phyloP scores from a whole-genome alignment of 2,113 vertebrate species.

The Andinoacara biseriatus region DNA sequence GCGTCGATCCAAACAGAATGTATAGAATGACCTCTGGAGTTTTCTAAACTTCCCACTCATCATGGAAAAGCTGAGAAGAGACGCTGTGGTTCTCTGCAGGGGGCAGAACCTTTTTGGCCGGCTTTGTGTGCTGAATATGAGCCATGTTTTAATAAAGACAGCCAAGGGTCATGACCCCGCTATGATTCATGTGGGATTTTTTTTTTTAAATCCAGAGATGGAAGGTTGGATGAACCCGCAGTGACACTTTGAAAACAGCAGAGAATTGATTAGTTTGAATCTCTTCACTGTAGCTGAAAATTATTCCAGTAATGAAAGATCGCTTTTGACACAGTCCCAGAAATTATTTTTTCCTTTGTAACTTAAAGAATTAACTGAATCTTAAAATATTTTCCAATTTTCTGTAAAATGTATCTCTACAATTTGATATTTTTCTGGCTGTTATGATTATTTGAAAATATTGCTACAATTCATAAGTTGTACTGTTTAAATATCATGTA shows the following conservation, averaged over 20 bases:
- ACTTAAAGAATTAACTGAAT: background rate
- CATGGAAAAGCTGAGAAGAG: constrained; percentile 14
- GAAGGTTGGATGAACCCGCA: background rate
- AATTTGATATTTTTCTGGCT: background rate
- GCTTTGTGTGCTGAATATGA: constrained; percentile 64
- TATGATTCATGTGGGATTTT: constrained; percentile 35
- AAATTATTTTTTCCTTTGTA: background rate
- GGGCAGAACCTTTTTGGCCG: constrained; percentile 69
- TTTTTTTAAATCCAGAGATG: background rate
- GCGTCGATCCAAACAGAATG: background rate
- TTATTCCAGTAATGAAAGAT: background rate
- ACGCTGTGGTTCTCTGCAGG: constrained; percentile 42
- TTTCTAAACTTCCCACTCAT: constrained; percentile 27
- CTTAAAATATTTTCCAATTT: background rate
- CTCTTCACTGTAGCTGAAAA: background rate
- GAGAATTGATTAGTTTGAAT: background rate
- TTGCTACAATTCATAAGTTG: constrained; percentile 5
- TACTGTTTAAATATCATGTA: background rate
- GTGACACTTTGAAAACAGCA: background rate
- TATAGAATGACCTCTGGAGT: background rate
- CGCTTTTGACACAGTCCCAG: background rate
- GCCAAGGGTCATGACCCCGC: constrained; percentile 73
- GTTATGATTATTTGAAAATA: background rate
- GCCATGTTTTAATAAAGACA: constrained; percentile 63
- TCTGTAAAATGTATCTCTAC: no score